Base-by-base conservation (phyloP, 2,113 vertebrate species). In the Zosterops borbonicus region DNA sequence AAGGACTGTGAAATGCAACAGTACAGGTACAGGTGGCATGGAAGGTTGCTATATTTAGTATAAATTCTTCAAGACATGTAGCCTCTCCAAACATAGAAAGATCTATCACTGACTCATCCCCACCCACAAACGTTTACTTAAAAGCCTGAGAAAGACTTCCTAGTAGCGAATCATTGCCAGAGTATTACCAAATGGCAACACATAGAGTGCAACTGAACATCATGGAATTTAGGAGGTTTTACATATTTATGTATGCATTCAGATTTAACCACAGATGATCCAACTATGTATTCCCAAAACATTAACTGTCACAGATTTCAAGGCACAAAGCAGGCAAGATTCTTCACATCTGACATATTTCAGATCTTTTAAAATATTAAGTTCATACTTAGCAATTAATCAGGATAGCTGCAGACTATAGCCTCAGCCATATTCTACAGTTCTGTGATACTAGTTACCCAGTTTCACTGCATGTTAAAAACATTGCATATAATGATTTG, bases 171-270 rank as follows among this genome's bases (percentile, higher is more conserved):
- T 69, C 1, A 70, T 46, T 47, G 22, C 25, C 37, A 65, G 31
- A 79, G 3, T 37, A 67, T 41, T 81, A 46, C 21, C 22, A 81
- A 24, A 83, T 5, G 12, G n/a, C 19, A 90, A 46, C 15, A 76
- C 11, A 35, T 0, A 60, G 3, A n/a, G 46, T 24, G 28, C 8
- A n/a, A 88, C 9, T 28, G 39, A 79, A 55, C 0, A 1, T 23
- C 1, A 46, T 25, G 33, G 50, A 74, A 21, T 42, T 55, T 58
- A 20, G 1, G 1, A 8, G 2, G 1, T 31, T 81, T 82, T 76
- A 14, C 12, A 5, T 46, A 37, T 50, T 63, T 63, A 50, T 59
- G 9, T 22, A 55, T 35, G 9, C 4, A 10, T 64, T 18, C 3
- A 3, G 33, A 68, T 64, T 68, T 73, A 87, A 64, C 5, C 2